Evolutionary conservation across 2,888 invertebrate genomes (phyloP).

Genomic region (Pheosia gnoma): DNA sequence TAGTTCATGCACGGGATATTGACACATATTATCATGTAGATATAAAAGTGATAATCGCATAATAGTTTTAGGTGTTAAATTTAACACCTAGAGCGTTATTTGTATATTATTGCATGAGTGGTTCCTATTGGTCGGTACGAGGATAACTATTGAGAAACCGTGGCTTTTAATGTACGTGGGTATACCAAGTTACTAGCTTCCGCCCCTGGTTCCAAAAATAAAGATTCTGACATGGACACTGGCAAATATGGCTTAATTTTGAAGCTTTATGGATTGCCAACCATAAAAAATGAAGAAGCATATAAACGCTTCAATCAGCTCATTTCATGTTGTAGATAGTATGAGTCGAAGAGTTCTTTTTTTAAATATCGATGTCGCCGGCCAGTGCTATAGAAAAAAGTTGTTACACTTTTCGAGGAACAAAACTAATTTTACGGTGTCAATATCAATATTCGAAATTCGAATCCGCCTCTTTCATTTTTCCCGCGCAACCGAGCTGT

Average conservation of each 20-base stretch:
- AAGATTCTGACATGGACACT: no score
- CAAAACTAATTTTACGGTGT: no score
- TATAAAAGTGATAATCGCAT: slow-evolving; percentile 32
- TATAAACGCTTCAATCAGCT: no score
- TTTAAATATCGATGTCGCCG: no score
- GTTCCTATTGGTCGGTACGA: slow-evolving; percentile 64
- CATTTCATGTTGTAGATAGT: no score
- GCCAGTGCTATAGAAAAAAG: no score
- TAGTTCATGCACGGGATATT: slow-evolving; percentile 20
- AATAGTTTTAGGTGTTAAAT: slow-evolving; percentile 64
- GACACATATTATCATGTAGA: slow-evolving; percentile 9
- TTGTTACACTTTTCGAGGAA: no score
- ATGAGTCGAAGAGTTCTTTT: no score
- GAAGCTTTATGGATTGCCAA: no score
- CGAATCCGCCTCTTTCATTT: slow-evolving; percentile 38
- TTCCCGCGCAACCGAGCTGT: slow-evolving; percentile 62
- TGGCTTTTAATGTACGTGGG: slow-evolving; percentile 12
- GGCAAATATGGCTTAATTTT: no score
- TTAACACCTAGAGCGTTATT: slow-evolving; percentile 71
- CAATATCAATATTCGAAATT: not conserved
- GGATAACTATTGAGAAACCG: slow-evolving; percentile 26
- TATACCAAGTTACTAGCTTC: not conserved
- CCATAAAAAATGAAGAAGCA: no score
- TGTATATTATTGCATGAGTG: slow-evolving; percentile 54
- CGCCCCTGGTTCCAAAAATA: no score